phyloP scores from a whole-genome alignment of 1,140 invertebrate species.

The Augochlora pura region DNA sequence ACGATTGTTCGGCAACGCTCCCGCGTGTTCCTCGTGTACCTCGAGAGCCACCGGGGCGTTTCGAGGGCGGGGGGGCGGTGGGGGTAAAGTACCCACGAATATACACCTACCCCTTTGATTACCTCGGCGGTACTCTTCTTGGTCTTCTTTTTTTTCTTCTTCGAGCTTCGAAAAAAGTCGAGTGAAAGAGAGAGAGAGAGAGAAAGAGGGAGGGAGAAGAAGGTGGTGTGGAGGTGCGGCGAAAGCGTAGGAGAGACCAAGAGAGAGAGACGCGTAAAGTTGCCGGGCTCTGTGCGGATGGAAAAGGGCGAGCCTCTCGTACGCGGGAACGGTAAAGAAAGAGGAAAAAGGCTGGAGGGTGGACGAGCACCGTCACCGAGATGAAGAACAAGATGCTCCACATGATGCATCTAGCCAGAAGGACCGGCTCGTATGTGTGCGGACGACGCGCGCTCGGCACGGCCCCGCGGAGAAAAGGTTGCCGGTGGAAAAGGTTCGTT shows the following conservation, averaged over 20 bases:
- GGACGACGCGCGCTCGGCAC: background rate
- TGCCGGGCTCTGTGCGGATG: background rate
- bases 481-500: conserved; percentile 27
- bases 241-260: background rate
- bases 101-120: conserved; percentile 70
- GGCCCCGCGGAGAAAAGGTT: conserved; percentile 27
- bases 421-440: conserved; percentile 20
- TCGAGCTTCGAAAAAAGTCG: conserved; percentile 27
- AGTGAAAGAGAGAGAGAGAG: background rate
- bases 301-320: conserved; percentile 30
- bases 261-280: conserved; percentile 9
- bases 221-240: background rate
- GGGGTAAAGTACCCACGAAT: conserved; percentile 65
- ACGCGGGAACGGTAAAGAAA: conserved; percentile 26
- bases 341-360: conserved; percentile 42
- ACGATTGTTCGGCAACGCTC: conserved; percentile 70
- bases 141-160: conserved; percentile 40
- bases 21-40: conserved; percentile 52
- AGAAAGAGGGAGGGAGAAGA: background rate
- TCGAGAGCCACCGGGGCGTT: conserved; percentile 53
- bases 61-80: conserved; percentile 51
- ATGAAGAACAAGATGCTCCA: conserved; percentile 53
- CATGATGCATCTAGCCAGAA: conserved; percentile 48
- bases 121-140: conserved; percentile 56
- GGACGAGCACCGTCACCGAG: conserved; percentile 43